phyloP scores from a whole-genome alignment of 2,113 vertebrate species.

The Montifringilla adamsi region DNA sequence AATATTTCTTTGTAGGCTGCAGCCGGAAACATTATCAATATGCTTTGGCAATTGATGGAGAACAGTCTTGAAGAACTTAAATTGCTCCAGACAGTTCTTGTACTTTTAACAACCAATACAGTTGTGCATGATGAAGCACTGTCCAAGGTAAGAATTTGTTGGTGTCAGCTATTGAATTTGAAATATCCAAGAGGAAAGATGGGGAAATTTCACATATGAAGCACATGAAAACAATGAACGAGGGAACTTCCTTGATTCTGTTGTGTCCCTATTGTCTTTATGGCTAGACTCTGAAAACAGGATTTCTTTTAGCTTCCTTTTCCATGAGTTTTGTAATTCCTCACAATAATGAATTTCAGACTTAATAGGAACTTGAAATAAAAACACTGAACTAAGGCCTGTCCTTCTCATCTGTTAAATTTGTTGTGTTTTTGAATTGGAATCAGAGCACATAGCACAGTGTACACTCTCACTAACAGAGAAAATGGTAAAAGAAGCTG shows the following conservation, averaged over 20 bases:
- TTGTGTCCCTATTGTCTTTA: background rate
- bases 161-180: background rate
- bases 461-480: background rate
- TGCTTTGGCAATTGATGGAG: constrained; percentile 99
- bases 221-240: background rate
- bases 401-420: background rate
- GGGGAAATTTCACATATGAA: background rate
- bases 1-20: constrained; percentile 80
- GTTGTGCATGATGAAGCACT: constrained; percentile 96
- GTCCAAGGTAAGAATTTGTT: constrained; percentile 85
- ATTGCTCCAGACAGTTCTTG: constrained; percentile 95
- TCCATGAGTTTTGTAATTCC: background rate
- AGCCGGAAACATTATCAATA: constrained; percentile 98
- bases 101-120: constrained; percentile 95
- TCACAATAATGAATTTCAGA: background rate
- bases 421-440: background rate
- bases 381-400: background rate
- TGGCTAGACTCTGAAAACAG: background rate
- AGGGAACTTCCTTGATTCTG: background rate
- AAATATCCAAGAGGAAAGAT: background rate
- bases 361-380: background rate
- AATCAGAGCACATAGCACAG: background rate
- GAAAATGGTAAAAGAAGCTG: background rate
- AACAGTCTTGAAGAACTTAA: constrained; percentile 97
- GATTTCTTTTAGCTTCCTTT: background rate